Base-by-base conservation (phyloP, 2,113 vertebrate species). In the Trogon surrucura region DNA sequence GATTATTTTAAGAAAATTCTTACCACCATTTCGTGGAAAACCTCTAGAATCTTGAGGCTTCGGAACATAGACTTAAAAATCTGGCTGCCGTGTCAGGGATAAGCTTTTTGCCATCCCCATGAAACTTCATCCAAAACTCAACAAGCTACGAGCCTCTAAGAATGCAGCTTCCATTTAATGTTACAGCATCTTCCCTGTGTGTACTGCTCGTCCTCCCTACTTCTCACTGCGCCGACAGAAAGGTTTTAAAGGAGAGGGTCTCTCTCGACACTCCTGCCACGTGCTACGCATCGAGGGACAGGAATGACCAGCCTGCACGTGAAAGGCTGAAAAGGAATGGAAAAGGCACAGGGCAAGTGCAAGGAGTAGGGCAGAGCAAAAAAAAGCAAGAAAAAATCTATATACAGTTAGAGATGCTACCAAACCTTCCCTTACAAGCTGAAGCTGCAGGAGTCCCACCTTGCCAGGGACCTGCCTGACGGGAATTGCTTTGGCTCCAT, bases 1-100 rank as follows among this genome's bases (percentile, higher is more conserved):
- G 51, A 2, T 84, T 73, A 84, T 84, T 73, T 89, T 57, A 70
- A 87, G 85, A 62, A 85, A 70, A 61, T 30, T 81, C 54, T 91
- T 67, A 29, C 5, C 45, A 61, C 30, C 13, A 3, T 64, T 65
- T 60, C 0, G 0, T 45, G 70, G 58, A 73, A 88, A 92, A 65
- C 23, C 30, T 50, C 53, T 29, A 47, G 30, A 84, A 67, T 11
- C 41, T 75, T 84, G 70, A 67, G 1, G 32, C n/a, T 88, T 79
- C 27, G 21, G 57, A 93, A 38, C 15, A 71, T 9, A 67, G 89
- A 41, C 32, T 36, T 47, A 27, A 51, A 88, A 62, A 54, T 11
- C 47, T 27, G 34, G 22, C 54, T 80, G 30, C 22, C 16, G 1
- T 4, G 5, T 18, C 64, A 70, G 21, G 23, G 36, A 73, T 53